Percentiles rank a stretch among this genome's conserved stretches.
Evolutionary conservation across 2,888 invertebrate genomes (phyloP).

Genomic region (Rhamnusium bicolor): DNA sequence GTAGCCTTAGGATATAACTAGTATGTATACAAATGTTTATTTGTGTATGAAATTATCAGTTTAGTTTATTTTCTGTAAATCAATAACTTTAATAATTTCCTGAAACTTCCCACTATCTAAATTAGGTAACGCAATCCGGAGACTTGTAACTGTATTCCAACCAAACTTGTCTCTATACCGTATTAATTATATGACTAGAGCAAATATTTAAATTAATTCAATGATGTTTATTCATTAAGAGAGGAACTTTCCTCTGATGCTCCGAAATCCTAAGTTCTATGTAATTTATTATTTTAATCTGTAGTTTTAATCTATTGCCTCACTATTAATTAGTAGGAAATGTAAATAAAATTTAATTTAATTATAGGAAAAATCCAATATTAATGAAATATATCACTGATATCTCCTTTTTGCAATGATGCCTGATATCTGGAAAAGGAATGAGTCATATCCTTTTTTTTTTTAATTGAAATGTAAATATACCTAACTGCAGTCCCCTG

Average conservation of each 20-base stretch:
- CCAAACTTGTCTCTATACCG: neutral
- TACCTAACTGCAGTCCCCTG: no score
- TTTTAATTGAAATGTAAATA: no score
- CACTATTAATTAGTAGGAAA: no score
- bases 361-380: neutral
- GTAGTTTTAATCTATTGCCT: neutral
- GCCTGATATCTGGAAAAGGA: no score
- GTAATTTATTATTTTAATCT: neutral
- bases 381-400: neutral
- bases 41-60: neutral
- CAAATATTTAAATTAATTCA: conserved; percentile 30
- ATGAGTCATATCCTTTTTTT: no score
- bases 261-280: neutral
- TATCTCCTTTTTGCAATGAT: no score
- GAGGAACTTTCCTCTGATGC: conserved; percentile 2
- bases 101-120: neutral
- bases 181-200: conserved; percentile 17
- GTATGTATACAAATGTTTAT: neutral
- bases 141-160: neutral
- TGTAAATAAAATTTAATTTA: neutral
- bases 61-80: neutral
- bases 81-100: conserved; percentile 6
- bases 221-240: conserved; percentile 25
- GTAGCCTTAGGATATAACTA: neutral
- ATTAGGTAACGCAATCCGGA: neutral